Conservation (phyloP, 2,888 invertebrate species). For the Reticulitermes lucifugus region DNA sequence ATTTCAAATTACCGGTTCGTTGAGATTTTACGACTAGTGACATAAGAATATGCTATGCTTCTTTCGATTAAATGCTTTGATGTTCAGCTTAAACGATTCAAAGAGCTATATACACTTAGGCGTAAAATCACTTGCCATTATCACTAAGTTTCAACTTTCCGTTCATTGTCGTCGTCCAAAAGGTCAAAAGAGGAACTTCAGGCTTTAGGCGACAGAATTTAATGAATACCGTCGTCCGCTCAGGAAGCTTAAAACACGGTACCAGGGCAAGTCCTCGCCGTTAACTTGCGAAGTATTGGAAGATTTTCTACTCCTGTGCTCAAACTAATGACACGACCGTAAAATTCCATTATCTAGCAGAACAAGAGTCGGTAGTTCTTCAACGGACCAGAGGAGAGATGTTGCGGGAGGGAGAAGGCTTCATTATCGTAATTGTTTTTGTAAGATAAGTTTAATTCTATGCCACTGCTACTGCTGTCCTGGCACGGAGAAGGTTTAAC, state of each 20-base stretch:
- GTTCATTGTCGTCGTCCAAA: neutral
- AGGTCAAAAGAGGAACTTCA: neutral
- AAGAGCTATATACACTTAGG: neutral
- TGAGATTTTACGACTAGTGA: no score
- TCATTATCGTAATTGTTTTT: conserved; percentile 37
- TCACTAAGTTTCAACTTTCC: neutral
- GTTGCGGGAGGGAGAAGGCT: neutral
- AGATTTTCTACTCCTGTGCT: conserved; percentile 30
- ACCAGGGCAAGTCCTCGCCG: neutral
- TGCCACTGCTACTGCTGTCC: conserved; percentile 11
- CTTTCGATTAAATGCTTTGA: no score
- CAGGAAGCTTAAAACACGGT: conserved; percentile 26
- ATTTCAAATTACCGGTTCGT: no score
- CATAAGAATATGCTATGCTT: no score
- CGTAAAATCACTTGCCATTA: neutral
- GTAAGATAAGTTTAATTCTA: conserved; percentile 37
- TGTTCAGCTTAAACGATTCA: neutral
- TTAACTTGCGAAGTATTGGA: conserved; percentile 26
- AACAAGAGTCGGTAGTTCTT: neutral
- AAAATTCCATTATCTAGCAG: conserved; percentile 34
- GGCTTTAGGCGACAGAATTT: neutral
- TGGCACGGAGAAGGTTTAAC: conserved; percentile 14
- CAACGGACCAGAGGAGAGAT: neutral
- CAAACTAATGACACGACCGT: conserved; percentile 33
- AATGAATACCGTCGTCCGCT: conserved; percentile 3